phyloP scores from a whole-genome alignment of 2,888 invertebrate genomes.

The Lithophane ornitopus region DNA sequence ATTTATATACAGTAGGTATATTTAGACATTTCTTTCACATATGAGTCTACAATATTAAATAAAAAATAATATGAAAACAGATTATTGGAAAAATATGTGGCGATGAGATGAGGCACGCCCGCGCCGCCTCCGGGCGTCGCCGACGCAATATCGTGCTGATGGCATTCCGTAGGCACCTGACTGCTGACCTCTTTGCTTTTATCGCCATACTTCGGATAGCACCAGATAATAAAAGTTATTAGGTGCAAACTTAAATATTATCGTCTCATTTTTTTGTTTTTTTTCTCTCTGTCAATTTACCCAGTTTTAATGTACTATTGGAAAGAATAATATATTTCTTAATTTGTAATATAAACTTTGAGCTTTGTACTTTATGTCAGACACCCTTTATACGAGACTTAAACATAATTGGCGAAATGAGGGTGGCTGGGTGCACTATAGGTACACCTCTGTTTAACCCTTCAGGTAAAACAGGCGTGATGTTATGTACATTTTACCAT shows the following conservation, averaged over 20 bases:
- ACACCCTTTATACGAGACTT: no score
- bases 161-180: constrained; percentile 66
- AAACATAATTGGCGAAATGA: no score
- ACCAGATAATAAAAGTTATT: constrained; percentile 5
- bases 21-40: background rate
- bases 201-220: constrained; percentile 53
- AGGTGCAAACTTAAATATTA: background rate
- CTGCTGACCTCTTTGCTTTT: constrained; percentile 59
- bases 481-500: background rate
- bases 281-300: background rate
- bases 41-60: background rate
- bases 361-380: background rate
- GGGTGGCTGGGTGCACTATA: no score
- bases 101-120: constrained; percentile 44
- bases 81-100: constrained; percentile 66
- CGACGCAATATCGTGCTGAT: constrained; percentile 67
- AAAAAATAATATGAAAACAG: constrained; percentile 34
- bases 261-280: no score
- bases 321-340: no score
- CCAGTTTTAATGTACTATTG: background rate
- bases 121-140: background rate
- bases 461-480: background rate
- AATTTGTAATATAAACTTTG: background rate
- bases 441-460: no score
- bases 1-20: background rate